Evolutionary conservation across 1,140 invertebrate genomes (phyloP), one percentile per base, ranked within the genome.

Genomic region (Drosophila saltans): DNA sequence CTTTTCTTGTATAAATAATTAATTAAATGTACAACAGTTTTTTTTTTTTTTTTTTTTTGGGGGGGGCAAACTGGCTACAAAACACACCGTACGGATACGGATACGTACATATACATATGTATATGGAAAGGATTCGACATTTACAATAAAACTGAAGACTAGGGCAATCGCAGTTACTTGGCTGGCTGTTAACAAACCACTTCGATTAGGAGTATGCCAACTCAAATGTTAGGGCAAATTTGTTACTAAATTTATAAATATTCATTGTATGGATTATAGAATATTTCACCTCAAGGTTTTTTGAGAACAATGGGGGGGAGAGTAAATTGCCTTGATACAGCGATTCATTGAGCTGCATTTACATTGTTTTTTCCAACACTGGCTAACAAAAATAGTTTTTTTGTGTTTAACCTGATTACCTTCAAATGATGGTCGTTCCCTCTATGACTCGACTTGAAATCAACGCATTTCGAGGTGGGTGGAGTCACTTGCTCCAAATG

Each of bases 1-100:
- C 83, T 86, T 86, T 82, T 76, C 82, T 69, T 82, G 76, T 83
- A 86, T 86, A 88, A 86, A 86, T 86, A 86, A 83, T 86, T 86
- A 82, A 86, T 86, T 88, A 82, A 86, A 88, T 88, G 80, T 88
- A 80, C 82, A 88, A 65, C 71, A 79, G 75, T 82, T 85, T 81
- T 43, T 16, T 33, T n/a, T 28, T 57, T 57, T 57, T 57, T 69
- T 75, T 65, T 57, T 57, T 57, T 57, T 69, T 75, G 65, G 58
- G 33, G 33, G 1, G 6, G 33, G 33, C 4, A 71, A 77, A 77
- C 66, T 76, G 74, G 48, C 73, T 76, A 55, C 64, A 39, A 24
- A 48, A 52, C 9, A 40, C 45, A 48, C 43, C 1, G 33, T 36
- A 36, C 33, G 33, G 28, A 16, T n/a, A 43, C n/a, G n/a, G 4